Percentiles rank a stretch among this genome's conserved stretches.
phyloP scores from a whole-genome alignment of 1,140 invertebrate genomes.

The Bombus affinis region DNA sequence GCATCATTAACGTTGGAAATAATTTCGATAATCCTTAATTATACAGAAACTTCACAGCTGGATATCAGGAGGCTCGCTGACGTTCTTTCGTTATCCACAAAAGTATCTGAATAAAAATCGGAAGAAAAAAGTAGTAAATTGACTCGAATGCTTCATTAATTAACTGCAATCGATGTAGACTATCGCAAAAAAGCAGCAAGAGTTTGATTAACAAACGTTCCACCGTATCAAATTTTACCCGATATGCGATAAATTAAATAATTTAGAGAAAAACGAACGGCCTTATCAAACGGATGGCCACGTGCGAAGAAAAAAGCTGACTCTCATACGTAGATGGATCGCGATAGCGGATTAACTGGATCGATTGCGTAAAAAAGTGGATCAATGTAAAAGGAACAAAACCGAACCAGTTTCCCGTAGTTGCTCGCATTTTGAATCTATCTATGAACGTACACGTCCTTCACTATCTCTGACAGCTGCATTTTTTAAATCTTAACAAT shows the following conservation, averaged over 20 bases:
- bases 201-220: constrained; percentile 13
- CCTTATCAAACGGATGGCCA: constrained; percentile 24
- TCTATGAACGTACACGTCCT: not conserved
- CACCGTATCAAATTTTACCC: constrained; percentile 6
- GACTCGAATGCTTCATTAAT: not conserved
- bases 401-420: constrained; percentile 39
- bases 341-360: constrained; percentile 50
- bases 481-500: not conserved
- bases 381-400: constrained; percentile 43
- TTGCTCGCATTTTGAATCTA: constrained; percentile 26
- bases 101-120: not conserved
- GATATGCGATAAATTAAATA: constrained; percentile 28
- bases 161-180: not conserved
- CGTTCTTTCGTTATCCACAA: not conserved
- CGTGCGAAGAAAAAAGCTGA: constrained; percentile 31
- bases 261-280: not conserved
- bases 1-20: not conserved
- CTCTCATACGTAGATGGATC: constrained; percentile 27
- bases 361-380: constrained; percentile 43
- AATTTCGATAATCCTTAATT: not conserved
- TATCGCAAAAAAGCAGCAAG: not conserved
- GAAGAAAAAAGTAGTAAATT: not conserved
- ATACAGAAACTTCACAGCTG: not conserved
- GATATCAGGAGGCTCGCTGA: not conserved
- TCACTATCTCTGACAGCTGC: not conserved